Evolutionary conservation across 2,888 invertebrate genomes (phyloP).

Genomic region (Willowsia nigromaculata): DNA sequence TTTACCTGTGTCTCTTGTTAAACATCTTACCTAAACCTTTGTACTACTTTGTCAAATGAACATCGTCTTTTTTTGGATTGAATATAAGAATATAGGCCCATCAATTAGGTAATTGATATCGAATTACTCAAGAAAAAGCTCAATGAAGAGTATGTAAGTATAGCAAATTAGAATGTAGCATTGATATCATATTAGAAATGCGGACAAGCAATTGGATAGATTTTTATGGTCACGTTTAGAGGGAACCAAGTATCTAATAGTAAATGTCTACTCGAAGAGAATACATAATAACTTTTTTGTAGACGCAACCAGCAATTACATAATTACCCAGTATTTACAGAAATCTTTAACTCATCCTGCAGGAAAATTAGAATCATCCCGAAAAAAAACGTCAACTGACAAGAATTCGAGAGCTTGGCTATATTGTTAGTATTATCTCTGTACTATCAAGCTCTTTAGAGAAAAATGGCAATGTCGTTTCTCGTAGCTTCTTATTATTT

Average conservation of each 20-base stretch:
- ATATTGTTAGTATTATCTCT: too few species aligned
- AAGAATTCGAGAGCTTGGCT: background rate
- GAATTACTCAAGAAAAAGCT: constrained; percentile 56
- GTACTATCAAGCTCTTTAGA: background rate
- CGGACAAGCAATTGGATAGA: background rate
- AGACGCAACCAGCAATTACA: background rate
- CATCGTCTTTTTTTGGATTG: background rate
- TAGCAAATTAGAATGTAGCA: too few species aligned
- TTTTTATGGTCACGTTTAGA: background rate
- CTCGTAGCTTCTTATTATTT: too few species aligned
- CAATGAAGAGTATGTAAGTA: constrained; percentile 37
- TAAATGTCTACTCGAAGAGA: background rate
- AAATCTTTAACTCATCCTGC: background rate
- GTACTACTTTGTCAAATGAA: background rate
- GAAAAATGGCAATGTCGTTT: background rate
- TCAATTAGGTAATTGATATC: background rate
- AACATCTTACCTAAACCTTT: background rate
- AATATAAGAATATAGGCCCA: background rate
- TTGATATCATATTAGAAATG: too few species aligned
- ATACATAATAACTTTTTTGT: background rate
- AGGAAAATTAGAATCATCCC: background rate
- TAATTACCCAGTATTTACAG: background rate
- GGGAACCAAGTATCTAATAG: background rate
- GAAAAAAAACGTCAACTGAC: background rate
- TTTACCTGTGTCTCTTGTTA: constrained; percentile 2